These are phyloP conservation scores for Galendromus occidentalis DNA, from an alignment of 1,140 invertebrate genomes.

Conservation along the genomic window DNA sequence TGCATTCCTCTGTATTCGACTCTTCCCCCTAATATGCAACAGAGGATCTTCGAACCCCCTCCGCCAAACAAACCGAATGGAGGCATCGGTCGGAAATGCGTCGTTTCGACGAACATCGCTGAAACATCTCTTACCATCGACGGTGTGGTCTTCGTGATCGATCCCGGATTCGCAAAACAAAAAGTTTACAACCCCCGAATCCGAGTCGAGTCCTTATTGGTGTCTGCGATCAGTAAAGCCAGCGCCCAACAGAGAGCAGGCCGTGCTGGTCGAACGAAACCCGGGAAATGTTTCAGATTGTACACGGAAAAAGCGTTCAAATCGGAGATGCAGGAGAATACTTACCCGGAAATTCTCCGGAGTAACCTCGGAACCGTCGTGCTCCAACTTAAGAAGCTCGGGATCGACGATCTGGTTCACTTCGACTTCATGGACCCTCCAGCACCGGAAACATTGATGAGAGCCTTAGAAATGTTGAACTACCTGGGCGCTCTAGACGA, in stretches of 20 bases:
- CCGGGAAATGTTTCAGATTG: conserved; percentile 93
- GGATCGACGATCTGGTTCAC: conserved; percentile 96
- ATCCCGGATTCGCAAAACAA: conserved; percentile 99
- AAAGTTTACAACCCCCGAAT: conserved; percentile 95
- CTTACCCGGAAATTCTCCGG: conserved; percentile 92
- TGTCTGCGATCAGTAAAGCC: conserved; percentile 96
- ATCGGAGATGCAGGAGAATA: conserved; percentile 98
- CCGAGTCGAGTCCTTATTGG: conserved; percentile 86
- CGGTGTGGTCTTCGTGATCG: conserved; percentile 99
- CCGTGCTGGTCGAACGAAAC: conserved; percentile 80
- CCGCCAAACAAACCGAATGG: conserved; percentile 80
- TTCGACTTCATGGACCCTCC: conserved; percentile 99
- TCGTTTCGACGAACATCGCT: conserved; percentile 97
- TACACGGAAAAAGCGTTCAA: conserved; percentile 98
- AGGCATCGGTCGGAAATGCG: conserved; percentile 78
- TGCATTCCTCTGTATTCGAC: conserved; percentile 98
- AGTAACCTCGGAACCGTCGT: conserved; percentile 94
- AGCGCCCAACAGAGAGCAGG: conserved; percentile 97
- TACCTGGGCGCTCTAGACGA: conserved; percentile 92
- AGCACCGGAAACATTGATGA: conserved; percentile 99
- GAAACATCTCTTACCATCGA: conserved; percentile 98
- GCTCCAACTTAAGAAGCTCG: conserved; percentile 91
- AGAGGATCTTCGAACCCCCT: conserved; percentile 88
- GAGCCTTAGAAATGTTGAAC: conserved; percentile 89
- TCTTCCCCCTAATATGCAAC: conserved; percentile 87